Conservation (phyloP, 2,888 invertebrate species). For the Gryllus longicercus region DNA sequence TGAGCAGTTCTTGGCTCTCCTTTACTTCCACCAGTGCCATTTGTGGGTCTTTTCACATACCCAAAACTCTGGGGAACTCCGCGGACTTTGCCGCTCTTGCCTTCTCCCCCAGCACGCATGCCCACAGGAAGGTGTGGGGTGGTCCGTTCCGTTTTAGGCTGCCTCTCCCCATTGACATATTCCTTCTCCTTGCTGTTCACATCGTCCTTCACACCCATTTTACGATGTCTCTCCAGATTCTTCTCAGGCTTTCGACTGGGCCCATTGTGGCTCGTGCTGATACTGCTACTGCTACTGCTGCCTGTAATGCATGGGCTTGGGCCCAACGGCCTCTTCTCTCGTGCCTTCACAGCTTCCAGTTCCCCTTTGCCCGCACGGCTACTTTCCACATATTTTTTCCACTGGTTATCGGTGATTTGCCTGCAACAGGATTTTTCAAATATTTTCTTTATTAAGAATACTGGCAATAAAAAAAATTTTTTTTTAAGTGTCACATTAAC, state of each 20-base stretch:
- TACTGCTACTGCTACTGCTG: not conserved
- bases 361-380: conserved; percentile 41
- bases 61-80: conserved; percentile 81
- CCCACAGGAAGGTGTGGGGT: conserved; percentile 32
- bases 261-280: conserved; percentile 32
- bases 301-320: conserved; percentile 30
- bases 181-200: conserved; percentile 38
- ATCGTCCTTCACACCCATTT: conserved; percentile 40
- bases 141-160: conserved; percentile 30
- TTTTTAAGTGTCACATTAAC: not conserved
- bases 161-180: conserved; percentile 30
- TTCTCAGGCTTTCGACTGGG: conserved; percentile 42
- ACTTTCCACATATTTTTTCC: conserved; percentile 51
- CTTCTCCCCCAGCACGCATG: conserved; percentile 33
- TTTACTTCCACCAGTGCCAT: conserved; percentile 47
- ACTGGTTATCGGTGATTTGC: conserved; percentile 49
- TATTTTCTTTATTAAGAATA: not conserved
- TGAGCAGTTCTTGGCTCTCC: conserved; percentile 65
- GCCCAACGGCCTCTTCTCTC: conserved; percentile 41
- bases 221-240: conserved; percentile 33
- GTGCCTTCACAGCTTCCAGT: conserved; percentile 39
- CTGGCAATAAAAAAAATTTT: not conserved
- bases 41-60: conserved; percentile 65
- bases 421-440: conserved; percentile 32
- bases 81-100: conserved; percentile 56